These are phyloP conservation scores for Tipula unca DNA, from an alignment of 2,888 invertebrate genomes.

Conservation along the genomic window DNA sequence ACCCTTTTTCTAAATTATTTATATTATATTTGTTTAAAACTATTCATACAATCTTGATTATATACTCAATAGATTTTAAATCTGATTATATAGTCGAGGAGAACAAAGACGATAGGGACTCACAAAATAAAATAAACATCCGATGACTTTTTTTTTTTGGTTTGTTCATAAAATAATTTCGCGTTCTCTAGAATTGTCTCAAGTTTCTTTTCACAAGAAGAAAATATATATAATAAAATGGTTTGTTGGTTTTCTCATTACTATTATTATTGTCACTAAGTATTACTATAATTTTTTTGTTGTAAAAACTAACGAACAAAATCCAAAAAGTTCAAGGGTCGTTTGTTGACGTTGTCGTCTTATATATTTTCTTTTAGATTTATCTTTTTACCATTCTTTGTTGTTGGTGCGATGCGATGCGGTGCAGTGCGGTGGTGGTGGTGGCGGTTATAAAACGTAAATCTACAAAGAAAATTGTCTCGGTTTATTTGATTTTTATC, in stretches of 20 bases:
- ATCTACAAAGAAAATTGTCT: background rate
- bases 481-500: background rate
- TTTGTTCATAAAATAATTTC: background rate
- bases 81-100: background rate
- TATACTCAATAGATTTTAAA: background rate
- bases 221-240: background rate
- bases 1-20: background rate
- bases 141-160: background rate
- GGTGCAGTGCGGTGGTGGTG: background rate
- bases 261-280: slow-evolving; percentile 14
- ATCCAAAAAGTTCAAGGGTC: background rate
- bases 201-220: background rate
- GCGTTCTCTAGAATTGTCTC: background rate
- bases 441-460: background rate
- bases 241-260: background rate
- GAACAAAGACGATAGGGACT: background rate
- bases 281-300: background rate
- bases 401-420: background rate
- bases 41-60: background rate
- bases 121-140: background rate
- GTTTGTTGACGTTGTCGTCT: background rate
- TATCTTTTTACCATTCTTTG: background rate
- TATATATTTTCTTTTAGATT: background rate
- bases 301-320: background rate
- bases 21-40: background rate